Conservation (phyloP, 2,888 invertebrate genomes). For the Crossocerus cetratus region DNA sequence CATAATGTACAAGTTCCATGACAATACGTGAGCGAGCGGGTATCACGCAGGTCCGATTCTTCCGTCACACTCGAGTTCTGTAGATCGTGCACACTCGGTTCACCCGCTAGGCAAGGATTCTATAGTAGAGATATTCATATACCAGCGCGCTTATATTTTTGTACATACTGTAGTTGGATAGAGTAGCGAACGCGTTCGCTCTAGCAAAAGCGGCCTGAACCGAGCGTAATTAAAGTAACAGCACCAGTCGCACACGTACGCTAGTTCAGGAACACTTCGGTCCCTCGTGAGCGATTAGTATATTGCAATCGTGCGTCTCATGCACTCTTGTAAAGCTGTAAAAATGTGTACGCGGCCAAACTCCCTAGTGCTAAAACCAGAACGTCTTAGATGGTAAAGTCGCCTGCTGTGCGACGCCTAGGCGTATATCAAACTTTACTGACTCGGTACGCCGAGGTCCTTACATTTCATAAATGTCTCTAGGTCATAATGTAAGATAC, state of each 20-base stretch:
- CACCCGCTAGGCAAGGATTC: background rate
- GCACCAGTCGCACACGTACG: too few species aligned
- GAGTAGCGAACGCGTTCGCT: constrained; percentile 12
- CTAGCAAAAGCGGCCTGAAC: too few species aligned
- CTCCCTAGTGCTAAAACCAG: too few species aligned
- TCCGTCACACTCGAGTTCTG: background rate
- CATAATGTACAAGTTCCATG: constrained; percentile 42
- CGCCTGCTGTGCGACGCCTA: too few species aligned
- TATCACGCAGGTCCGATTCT: constrained; percentile 19
- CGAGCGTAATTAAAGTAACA: too few species aligned
- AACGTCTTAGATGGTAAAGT: too few species aligned
- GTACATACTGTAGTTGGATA: constrained; percentile 38
- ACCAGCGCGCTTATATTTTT: constrained; percentile 46
- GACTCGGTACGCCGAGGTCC: background rate
- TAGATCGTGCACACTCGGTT: constrained; percentile 19
- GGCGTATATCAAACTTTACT: too few species aligned
- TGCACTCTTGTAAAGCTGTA: too few species aligned
- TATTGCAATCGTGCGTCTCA: too few species aligned
- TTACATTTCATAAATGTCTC: constrained; percentile 3
- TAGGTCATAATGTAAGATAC: background rate
- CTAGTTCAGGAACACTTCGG: too few species aligned
- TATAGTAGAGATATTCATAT: constrained; percentile 26
- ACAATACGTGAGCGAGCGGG: constrained; percentile 40
- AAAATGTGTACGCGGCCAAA: too few species aligned
- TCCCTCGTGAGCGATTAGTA: too few species aligned